Conservation (phyloP, 2,888 invertebrate species). For the Sinodicranocentrus sp. region DNA sequence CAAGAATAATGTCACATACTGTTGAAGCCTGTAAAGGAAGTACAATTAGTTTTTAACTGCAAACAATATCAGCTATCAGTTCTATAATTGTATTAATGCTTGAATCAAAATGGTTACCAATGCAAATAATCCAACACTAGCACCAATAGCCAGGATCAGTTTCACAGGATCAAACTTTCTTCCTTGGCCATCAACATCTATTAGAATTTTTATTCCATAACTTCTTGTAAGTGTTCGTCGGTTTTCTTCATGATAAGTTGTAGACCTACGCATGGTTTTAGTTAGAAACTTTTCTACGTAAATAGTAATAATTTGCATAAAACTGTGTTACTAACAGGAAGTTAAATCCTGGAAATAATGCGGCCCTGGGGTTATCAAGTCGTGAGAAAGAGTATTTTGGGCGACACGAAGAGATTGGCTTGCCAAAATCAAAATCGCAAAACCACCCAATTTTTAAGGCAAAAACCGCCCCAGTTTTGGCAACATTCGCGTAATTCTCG, state of each 20-base stretch:
- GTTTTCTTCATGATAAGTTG: conserved; percentile 78
- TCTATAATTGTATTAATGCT: too few relatives aligned
- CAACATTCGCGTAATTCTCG: conserved; percentile 59
- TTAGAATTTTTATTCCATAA: conserved; percentile 80
- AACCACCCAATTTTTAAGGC: conserved; percentile 79
- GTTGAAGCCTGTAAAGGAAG: conserved; percentile 79
- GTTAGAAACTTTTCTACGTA: too few relatives aligned
- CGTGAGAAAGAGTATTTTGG: conserved; percentile 80
- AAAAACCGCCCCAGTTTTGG: conserved; percentile 78
- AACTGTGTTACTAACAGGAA: conserved; percentile 71
- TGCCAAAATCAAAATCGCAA: conserved; percentile 80
- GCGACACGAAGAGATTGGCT: conserved; percentile 78
- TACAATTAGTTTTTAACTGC: too few relatives aligned
- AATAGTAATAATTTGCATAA: too few relatives aligned
- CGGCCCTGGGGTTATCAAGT: conserved; percentile 79
- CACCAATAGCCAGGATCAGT: conserved; percentile 80
- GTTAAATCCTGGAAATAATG: conserved; percentile 80
- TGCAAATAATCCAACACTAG: conserved; percentile 80
- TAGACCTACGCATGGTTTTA: conserved; percentile 76
- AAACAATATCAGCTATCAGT: too few relatives aligned
- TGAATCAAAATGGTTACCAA: too few relatives aligned
- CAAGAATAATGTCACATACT: conserved; percentile 79
- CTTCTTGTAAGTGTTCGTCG: conserved; percentile 79
- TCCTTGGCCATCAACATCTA: conserved; percentile 79
- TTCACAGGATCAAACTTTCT: conserved; percentile 80